phyloP scores from a whole-genome alignment of 2,888 invertebrate species.

The Ypsolopha sequella region DNA sequence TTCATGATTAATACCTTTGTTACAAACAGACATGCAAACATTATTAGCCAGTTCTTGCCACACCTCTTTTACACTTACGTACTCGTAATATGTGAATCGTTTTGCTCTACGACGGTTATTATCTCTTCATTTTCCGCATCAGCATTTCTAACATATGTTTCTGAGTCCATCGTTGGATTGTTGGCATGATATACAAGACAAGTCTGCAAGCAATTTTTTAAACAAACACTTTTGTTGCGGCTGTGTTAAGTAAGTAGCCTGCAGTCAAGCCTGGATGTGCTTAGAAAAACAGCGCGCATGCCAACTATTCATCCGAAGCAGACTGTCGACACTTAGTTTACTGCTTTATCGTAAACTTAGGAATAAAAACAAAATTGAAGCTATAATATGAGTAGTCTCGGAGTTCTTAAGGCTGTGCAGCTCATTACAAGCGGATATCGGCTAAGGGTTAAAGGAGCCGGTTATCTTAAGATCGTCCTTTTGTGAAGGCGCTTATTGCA shows the following conservation, averaged over 20 bases:
- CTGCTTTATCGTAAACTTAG: conserved; percentile 1
- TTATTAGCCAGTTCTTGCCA: background rate
- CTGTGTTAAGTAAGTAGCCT: background rate
- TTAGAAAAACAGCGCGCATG: conserved; percentile 1
- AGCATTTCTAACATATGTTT: no score
- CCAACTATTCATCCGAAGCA: background rate
- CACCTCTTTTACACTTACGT: background rate
- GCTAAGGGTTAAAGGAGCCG: background rate
- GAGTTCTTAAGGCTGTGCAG: background rate
- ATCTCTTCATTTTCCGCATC: no score
- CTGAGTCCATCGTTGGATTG: no score
- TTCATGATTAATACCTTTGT: conserved; percentile 2
- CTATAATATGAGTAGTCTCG: background rate
- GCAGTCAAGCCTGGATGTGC: background rate
- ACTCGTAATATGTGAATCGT: no score
- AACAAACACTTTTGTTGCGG: background rate
- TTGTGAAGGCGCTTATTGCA: conserved; percentile 3
- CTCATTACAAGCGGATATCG: conserved; percentile 1
- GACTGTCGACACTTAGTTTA: background rate
- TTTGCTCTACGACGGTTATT: no score
- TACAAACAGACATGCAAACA: background rate
- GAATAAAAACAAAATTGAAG: background rate
- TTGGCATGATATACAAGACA: no score
- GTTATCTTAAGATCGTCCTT: conserved; percentile 2
- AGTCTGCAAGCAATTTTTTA: no score